Evolutionary conservation across 2,888 invertebrate genomes (phyloP), one percentile per base, ranked within the genome.

Genomic region (Biston stratarius): DNA sequence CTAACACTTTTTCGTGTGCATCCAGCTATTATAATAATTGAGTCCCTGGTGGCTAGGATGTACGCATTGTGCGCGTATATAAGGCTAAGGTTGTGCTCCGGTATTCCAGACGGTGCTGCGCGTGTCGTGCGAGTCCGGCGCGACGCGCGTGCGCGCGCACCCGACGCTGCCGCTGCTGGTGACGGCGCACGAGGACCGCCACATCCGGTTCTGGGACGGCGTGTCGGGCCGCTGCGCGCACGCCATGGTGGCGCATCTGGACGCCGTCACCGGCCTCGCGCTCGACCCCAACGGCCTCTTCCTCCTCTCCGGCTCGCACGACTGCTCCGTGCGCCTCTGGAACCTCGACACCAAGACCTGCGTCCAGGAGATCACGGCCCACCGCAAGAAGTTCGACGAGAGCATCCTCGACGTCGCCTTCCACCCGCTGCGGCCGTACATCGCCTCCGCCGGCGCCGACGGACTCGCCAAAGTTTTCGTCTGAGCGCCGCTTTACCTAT

Each of bases 341-440:
- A 99, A 99, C 95, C 95, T 99, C 87, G 99, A 99, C 95, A 99
- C 98, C 94, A 99, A 99, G 94, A 98, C 99, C 70, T 99, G 99
- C 95, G 98, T 99, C 82, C 99, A 99, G 93, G 99, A 99, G 94
- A 99, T 99, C 88, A 99, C 99, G 62, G 99, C 99, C 79, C 99
- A 99, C 94, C 97, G 99, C 84, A 99, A 99, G 95, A 99, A 99
- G 95, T 99, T 99, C 94, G 99, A 99, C 94, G 99, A 99, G 94
- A 98, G 99, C 89, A 99, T 99, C 94, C 96, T 99, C 87, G 99
- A 99, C 91, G 99, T 99, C 78, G 99, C 99, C 83, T 99, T 99
- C 96, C 99, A 99, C 95, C 99, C 99, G 81, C 97, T 99, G 80
- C 97, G 99, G 94, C 99, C 99, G 77, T 99, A 98, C 94, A 99